Evolutionary conservation across 2,888 invertebrate genomes (phyloP), one percentile per base, ranked within the genome.

Genomic region (Lampropteryx suffumata): DNA sequence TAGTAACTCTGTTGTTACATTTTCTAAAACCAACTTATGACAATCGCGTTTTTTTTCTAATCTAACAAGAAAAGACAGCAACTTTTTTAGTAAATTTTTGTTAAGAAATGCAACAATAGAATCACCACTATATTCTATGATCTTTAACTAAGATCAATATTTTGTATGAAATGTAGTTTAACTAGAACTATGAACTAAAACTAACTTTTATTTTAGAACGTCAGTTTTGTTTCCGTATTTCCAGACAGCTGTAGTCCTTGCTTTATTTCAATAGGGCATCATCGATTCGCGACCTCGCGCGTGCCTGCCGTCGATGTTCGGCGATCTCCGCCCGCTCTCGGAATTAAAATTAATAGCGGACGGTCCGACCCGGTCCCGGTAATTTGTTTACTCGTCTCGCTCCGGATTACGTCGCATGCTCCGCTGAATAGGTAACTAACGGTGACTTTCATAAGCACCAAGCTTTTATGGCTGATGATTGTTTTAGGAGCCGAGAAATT

Each of bases 261-360:
- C 39, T 34, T 50, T 33, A 42, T 43, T 50, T 42, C 48, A 21
- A 44, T 55, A 48, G 40, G 30, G 33, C 37, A 34, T 33, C 55
- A 55, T 55, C 55, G 55, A 55, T 55, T 55, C 51, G 67, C 59
- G 28, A 2, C 24, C 24, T 24, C 65, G 88, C 75, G 82, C 88
- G 88, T 88, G 88, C 84, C 76, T 79, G 56, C 63, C 78, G 66
- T 75, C 80, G 75, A 76, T 80, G 81, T 81, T 75, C 67, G 74
- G 84, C 75, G 86, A 87, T 89, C 87, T 85, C 77, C 79, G 82
- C 72, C 78, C 73, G 72, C 74, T 65, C 73, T 72, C 81, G 79
- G 87, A 89, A 89, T 89, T 88, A 89, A 88, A 88, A 89, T 89
- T 88, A 88, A 89, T 89, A 87, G 89, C 82, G 73, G 76, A 73